phyloP scores from a whole-genome alignment of 1,140 invertebrate species.

The Campodea augens region DNA sequence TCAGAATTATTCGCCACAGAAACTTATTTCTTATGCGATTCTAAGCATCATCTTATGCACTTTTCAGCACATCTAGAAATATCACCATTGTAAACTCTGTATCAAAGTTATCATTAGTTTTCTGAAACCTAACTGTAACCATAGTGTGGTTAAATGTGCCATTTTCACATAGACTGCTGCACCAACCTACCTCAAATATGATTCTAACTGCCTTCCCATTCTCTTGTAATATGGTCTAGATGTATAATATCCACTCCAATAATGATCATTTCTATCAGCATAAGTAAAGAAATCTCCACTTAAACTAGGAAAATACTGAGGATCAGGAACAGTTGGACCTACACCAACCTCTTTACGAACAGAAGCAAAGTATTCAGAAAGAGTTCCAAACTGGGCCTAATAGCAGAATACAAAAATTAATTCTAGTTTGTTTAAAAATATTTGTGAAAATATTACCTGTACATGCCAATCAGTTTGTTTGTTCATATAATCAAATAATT shows the following conservation, averaged over 20 bases:
- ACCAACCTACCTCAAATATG: constrained; percentile 34
- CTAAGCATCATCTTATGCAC: too few relatives aligned
- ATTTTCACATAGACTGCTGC: too few relatives aligned
- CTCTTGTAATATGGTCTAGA: constrained; percentile 42
- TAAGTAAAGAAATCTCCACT: constrained; percentile 47
- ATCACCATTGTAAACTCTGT: too few relatives aligned
- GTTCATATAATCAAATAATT: constrained; percentile 42
- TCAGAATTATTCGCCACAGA: too few relatives aligned
- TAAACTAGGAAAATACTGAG: constrained; percentile 22
- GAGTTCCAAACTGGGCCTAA: constrained; percentile 41
- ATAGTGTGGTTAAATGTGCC: too few relatives aligned
- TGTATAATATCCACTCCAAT: constrained; percentile 48
- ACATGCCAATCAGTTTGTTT: constrained; percentile 30
- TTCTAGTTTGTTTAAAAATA: neutral
- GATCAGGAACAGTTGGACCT: constrained; percentile 9
- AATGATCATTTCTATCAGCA: constrained; percentile 42
- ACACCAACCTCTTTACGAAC: constrained; percentile 21
- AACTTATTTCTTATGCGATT: too few relatives aligned
- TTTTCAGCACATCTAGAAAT: too few relatives aligned
- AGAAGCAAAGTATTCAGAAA: constrained; percentile 40
- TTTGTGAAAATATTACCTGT: constrained; percentile 3
- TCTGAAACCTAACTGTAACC: too few relatives aligned
- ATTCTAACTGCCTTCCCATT: constrained; percentile 33
- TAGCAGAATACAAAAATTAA: too few relatives aligned
- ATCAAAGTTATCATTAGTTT: too few relatives aligned